Percentiles rank a stretch among this genome's conserved stretches.
Evolutionary conservation across 2,113 vertebrate species (phyloP).

Genomic region (Ranitomeya imitator): DNA sequence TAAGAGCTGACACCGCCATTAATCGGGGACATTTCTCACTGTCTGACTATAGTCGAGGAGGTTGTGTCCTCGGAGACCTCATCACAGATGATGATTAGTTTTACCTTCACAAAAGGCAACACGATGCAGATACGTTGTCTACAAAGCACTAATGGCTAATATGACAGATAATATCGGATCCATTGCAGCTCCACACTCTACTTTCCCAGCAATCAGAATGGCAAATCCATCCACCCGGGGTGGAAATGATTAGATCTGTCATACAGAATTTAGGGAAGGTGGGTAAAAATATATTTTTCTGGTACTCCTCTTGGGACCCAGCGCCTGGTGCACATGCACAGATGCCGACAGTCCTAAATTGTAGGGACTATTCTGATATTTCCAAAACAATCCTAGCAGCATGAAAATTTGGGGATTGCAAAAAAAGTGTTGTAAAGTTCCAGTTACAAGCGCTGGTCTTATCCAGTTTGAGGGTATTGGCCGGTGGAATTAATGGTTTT

Average conservation of each 20-base stretch:
- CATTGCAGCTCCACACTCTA: neutral
- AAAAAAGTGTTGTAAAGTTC: no score
- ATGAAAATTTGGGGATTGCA: no score
- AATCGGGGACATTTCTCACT: slow-evolving; percentile 14
- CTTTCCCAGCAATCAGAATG: neutral
- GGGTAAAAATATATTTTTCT: neutral
- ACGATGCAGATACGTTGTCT: neutral
- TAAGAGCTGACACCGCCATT: slow-evolving; percentile 10
- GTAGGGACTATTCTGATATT: no score
- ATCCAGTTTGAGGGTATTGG: no score
- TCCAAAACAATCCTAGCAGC: no score
- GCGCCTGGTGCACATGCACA: no score
- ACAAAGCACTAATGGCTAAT: neutral
- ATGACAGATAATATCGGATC: neutral
- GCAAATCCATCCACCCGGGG: neutral
- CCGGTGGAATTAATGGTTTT: no score
- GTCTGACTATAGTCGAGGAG: neutral
- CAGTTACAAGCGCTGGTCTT: no score
- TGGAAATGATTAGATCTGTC: neutral
- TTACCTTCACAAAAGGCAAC: neutral
- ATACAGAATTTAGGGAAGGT: neutral
- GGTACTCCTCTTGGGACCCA: no score
- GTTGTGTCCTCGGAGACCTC: neutral
- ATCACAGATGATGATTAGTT: neutral
- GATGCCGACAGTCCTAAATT: no score